These are phyloP conservation scores for Antedon bifida DNA, from an alignment of 35 echinoderm and acorn worm genomes.

Conservation along the genomic window DNA sequence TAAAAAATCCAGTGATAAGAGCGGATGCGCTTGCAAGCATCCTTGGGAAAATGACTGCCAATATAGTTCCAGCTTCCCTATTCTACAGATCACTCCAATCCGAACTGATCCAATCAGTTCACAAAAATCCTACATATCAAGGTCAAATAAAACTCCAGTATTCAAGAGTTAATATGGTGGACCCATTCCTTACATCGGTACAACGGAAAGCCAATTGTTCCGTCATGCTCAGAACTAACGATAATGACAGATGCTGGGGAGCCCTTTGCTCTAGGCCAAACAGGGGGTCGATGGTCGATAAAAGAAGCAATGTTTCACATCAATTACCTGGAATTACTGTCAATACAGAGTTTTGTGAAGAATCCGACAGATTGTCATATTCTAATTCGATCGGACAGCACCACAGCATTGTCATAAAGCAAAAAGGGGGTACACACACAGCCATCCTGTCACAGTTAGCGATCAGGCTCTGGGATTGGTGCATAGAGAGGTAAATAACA, in stretches of 20 bases:
- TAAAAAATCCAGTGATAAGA: neutral
- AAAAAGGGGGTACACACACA: conserved; percentile 15
- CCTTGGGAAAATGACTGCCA: conserved; percentile 11
- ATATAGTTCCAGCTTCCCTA: neutral
- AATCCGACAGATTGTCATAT: neutral
- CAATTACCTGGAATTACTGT: conserved; percentile 13
- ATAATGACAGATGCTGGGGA: conserved; percentile 22
- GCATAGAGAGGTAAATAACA: conserved; percentile 13
- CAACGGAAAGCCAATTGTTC: conserved; percentile 10
- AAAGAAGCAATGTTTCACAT: conserved; percentile 11
- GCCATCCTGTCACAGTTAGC: neutral
- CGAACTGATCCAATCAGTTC: neutral
- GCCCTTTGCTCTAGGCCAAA: conserved; percentile 2
- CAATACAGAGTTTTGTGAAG: conserved; percentile 5
- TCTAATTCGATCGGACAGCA: conserved; percentile 14
- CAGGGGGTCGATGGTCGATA: conserved; percentile 3
- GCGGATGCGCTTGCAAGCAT: conserved; percentile 2
- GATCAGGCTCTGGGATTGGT: conserved; percentile 10
- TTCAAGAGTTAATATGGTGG: conserved; percentile 21
- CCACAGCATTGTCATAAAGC: conserved; percentile 1
- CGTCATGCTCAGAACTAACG: neutral
- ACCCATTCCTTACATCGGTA: neutral
- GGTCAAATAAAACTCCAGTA: neutral
- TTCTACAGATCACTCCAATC: conserved; percentile 6
- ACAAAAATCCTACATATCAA: neutral